phyloP scores from a whole-genome alignment of 2,113 vertebrate genomes.

The Xenus cinereus region DNA sequence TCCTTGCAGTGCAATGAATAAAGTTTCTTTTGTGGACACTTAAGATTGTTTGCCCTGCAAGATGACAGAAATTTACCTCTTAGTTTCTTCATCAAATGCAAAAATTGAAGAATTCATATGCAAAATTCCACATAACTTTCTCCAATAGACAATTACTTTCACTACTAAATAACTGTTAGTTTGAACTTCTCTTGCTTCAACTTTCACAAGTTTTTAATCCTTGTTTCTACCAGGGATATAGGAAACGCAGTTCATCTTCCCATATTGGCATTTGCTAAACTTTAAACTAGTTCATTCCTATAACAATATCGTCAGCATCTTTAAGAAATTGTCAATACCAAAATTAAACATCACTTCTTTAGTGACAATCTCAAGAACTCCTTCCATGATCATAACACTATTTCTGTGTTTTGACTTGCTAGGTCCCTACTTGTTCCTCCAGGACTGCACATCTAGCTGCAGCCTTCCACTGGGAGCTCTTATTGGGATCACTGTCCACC shows the following conservation, averaged over 20 bases:
- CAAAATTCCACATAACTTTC: background rate
- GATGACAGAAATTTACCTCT: background rate
- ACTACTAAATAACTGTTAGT: background rate
- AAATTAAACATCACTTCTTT: background rate
- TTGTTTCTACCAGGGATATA: background rate
- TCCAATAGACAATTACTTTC: background rate
- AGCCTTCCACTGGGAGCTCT: background rate
- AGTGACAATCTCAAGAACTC: background rate
- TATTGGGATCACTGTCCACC: background rate
- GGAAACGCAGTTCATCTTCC: background rate
- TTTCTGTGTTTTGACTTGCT: background rate
- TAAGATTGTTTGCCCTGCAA: background rate
- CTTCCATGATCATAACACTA: background rate
- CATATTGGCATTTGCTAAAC: background rate
- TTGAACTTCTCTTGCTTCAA: background rate
- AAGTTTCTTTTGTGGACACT: background rate
- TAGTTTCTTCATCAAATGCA: background rate
- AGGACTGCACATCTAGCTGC: background rate
- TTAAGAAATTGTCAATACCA: background rate
- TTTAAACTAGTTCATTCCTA: background rate
- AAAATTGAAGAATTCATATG: background rate
- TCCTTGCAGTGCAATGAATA: background rate
- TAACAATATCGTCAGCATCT: background rate
- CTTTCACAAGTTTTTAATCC: background rate
- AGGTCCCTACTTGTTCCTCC: background rate